These are phyloP conservation scores for Caenorhabditis sp. DNA, from an alignment of 2,888 invertebrate species.

Conservation along the genomic window DNA sequence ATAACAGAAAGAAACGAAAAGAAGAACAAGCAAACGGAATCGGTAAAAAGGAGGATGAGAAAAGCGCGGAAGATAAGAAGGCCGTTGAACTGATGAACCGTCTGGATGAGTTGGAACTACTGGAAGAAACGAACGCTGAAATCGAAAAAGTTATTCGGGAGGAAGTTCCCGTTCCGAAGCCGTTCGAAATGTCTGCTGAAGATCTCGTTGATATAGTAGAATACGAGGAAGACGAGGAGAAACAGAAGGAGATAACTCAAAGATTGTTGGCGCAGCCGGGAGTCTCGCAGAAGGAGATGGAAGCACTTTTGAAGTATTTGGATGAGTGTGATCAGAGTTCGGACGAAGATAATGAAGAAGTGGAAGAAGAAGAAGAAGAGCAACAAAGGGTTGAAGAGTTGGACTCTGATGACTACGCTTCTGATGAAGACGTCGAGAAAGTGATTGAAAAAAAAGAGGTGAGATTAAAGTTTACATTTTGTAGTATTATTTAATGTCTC, in stretches of 20 bases:
- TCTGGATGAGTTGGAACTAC: conserved; percentile 25
- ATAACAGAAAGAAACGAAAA: conserved; percentile 19
- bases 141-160: background rate
- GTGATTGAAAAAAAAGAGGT: conserved; percentile 6
- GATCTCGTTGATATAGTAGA: conserved; percentile 15
- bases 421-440: conserved; percentile 13
- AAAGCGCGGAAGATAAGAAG: conserved; percentile 4
- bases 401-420: conserved; percentile 48
- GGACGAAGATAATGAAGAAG: conserved; percentile 30
- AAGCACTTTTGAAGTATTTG: conserved; percentile 15
- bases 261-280: conserved; percentile 35
- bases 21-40: background rate
- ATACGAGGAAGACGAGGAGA: conserved; percentile 19
- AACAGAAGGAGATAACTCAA: too few species aligned
- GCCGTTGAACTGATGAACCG: conserved; percentile 32
- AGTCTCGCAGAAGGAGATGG: conserved; percentile 35
- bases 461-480: too few species aligned
- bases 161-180: conserved; percentile 20
- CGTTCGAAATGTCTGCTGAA: conserved; percentile 21
- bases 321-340: conserved; percentile 19
- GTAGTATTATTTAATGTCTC: too few species aligned
- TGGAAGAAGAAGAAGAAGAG: conserved; percentile 2
- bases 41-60: background rate
- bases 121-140: conserved; percentile 11
- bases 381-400: conserved; percentile 5